Percentiles rank a stretch among this genome's conserved stretches.
Conservation (phyloP, 2,797 vertebrate species). For the Oryzias sinensis region DNA sequence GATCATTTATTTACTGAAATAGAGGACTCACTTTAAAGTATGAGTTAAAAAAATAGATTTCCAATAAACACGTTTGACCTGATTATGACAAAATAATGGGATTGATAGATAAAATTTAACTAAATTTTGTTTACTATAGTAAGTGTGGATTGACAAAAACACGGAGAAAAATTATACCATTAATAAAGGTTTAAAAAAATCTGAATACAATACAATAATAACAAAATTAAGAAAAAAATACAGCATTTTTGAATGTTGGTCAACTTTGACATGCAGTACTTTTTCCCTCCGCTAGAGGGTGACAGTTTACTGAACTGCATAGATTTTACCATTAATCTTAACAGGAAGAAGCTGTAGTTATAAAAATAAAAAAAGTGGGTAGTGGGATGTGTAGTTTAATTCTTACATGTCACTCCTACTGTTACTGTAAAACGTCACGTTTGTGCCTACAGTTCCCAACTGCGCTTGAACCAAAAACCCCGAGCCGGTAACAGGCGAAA, state of each 20-base stretch:
- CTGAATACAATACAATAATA: too few species aligned
- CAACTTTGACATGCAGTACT: neutral
- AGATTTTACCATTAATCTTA: neutral
- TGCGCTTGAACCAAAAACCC: neutral
- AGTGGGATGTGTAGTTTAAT: constrained; percentile 55
- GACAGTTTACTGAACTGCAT: neutral
- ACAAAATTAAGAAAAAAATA: too few species aligned
- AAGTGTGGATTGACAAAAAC: too few species aligned
- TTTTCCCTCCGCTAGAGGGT: constrained; percentile 6
- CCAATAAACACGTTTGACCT: too few species aligned
- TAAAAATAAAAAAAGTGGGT: constrained; percentile 7
- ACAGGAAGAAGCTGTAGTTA: neutral
- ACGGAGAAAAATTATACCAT: too few species aligned
- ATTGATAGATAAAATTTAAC: too few species aligned
- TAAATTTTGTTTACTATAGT: too few species aligned
- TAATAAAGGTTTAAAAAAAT: too few species aligned
- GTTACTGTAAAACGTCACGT: fast-evolving
- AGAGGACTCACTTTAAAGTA: too few species aligned
- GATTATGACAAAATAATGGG: too few species aligned
- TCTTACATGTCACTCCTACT: fast-evolving
- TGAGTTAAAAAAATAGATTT: too few species aligned
- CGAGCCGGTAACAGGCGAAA: neutral
- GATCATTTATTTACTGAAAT: too few species aligned
- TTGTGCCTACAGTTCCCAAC: constrained; percentile 46
- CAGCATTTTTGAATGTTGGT: neutral